A percentile compares a stretch with the other conserved stretches of the same genome.
These are phyloP conservation scores for Lordiphosa mommai DNA, from an alignment of 1,140 invertebrate species.

Conservation along the genomic window DNA sequence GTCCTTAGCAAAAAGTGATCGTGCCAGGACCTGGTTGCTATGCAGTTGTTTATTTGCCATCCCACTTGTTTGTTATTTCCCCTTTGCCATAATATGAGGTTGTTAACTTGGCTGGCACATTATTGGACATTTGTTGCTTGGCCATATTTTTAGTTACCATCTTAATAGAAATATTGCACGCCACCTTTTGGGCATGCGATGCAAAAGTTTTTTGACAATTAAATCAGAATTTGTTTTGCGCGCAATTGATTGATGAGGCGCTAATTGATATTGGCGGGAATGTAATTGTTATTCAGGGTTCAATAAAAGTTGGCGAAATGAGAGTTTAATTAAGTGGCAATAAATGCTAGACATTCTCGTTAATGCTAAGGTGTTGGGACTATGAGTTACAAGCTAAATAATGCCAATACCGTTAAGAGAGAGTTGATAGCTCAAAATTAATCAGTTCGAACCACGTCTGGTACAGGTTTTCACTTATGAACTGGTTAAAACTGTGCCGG, in stretches of 20 bases:
- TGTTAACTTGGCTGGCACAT: constrained; percentile 37
- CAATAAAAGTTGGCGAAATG: not conserved
- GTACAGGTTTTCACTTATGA: too few species aligned
- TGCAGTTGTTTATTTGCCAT: constrained; percentile 59
- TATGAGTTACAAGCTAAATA: too few species aligned
- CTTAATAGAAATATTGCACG: constrained; percentile 25
- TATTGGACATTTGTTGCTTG: constrained; percentile 46
- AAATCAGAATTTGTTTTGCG: constrained; percentile 12
- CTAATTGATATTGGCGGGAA: constrained; percentile 16
- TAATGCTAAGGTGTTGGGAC: too few species aligned
- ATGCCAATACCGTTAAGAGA: too few species aligned
- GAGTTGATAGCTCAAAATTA: too few species aligned
- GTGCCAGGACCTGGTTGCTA: constrained; percentile 59
- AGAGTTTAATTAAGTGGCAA: too few species aligned
- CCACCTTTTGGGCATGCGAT: constrained; percentile 22
- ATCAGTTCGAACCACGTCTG: too few species aligned
- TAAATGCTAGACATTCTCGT: too few species aligned
- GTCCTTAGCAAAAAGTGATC: constrained; percentile 46
- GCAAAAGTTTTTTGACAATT: constrained; percentile 10
- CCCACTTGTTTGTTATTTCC: constrained; percentile 45
- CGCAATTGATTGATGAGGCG: constrained; percentile 26
- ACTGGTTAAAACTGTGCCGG: too few species aligned
- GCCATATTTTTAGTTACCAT: constrained; percentile 11
- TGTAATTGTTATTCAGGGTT: not conserved
- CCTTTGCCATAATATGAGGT: constrained; percentile 36